These are phyloP conservation scores for Scaptomyza caliginosa DNA, from an alignment of 2,888 invertebrate species.

Conservation along the genomic window DNA sequence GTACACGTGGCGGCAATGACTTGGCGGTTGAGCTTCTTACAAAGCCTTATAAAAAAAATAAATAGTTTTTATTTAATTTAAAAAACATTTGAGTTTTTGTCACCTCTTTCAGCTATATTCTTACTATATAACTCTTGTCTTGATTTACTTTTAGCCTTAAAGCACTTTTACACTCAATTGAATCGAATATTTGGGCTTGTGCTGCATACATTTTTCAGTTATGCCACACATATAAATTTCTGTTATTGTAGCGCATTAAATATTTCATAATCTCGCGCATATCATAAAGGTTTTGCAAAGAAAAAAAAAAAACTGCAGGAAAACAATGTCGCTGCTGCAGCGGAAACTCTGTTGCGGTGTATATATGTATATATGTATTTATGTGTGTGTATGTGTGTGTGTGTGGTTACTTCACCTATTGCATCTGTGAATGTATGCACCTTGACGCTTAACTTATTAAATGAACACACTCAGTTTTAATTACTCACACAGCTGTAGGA, in stretches of 20 bases:
- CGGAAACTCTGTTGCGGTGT: slow-evolving; percentile 29
- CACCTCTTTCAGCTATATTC: too few relatives aligned
- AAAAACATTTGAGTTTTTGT: too few relatives aligned
- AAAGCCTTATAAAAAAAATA: not conserved
- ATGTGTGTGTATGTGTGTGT: slow-evolving; percentile 6
- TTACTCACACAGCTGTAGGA: slow-evolving; percentile 66
- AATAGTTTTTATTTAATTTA: too few relatives aligned
- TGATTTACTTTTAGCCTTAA: not conserved
- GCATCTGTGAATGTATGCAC: slow-evolving; percentile 13
- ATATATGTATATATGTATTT: slow-evolving; percentile 5
- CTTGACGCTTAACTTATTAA: slow-evolving; percentile 71
- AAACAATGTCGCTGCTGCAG: slow-evolving; percentile 47
- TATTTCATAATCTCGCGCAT: slow-evolving; percentile 14
- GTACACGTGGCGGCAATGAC: slow-evolving; percentile 1
- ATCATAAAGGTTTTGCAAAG: slow-evolving; percentile 26
- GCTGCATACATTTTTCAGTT: not conserved
- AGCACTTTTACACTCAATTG: slow-evolving; percentile 6
- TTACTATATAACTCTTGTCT: too few relatives aligned
- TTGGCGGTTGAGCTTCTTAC: not conserved
- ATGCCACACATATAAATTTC: not conserved
- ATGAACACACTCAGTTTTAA: slow-evolving; percentile 72
- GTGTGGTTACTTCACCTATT: slow-evolving; percentile 1
- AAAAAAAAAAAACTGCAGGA: slow-evolving; percentile 23
- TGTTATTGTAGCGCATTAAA: slow-evolving; percentile 31
- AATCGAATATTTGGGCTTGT: not conserved